Conservation (phyloP, 2,888 invertebrate species). For the Morpho achilles region DNA sequence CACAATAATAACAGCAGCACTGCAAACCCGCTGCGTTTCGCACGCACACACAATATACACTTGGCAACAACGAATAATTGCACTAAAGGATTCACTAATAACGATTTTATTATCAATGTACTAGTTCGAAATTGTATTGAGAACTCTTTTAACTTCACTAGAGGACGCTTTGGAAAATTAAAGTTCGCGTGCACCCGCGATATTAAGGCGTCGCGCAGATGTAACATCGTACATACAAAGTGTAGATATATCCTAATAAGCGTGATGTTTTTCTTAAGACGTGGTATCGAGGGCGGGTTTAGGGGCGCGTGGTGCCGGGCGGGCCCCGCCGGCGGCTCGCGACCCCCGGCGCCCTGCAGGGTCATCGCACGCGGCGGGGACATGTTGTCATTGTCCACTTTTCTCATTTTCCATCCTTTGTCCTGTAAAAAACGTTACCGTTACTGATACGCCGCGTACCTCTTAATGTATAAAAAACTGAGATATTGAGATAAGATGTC, state of each 20-base stretch:
- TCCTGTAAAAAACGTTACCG: conserved; percentile 57
- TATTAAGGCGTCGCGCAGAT: conserved; percentile 46
- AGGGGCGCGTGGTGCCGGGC: conserved; percentile 44
- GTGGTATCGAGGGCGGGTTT: conserved; percentile 47
- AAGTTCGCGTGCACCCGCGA: conserved; percentile 59
- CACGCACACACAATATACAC: conserved; percentile 52
- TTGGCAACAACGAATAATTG: conserved; percentile 74
- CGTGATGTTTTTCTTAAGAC: conserved; percentile 61
- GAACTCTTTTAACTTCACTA: conserved; percentile 73
- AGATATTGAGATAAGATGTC: too few relatives aligned
- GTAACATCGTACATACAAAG: conserved; percentile 57
- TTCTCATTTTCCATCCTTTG: conserved; percentile 72
- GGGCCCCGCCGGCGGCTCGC: conserved; percentile 50
- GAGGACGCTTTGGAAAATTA: conserved; percentile 73
- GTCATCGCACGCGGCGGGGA: conserved; percentile 72
- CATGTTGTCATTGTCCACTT: conserved; percentile 72
- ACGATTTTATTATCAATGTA: conserved; percentile 62
- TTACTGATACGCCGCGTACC: not conserved
- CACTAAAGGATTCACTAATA: conserved; percentile 70
- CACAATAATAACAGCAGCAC: conserved; percentile 57
- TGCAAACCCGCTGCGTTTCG: conserved; percentile 37
- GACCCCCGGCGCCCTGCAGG: conserved; percentile 58
- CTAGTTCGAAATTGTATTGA: conserved; percentile 67
- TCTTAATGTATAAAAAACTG: not conserved
- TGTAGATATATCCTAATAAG: conserved; percentile 74